Conservation (phyloP, 2,888 invertebrate species). For the Homarus gammarus region DNA sequence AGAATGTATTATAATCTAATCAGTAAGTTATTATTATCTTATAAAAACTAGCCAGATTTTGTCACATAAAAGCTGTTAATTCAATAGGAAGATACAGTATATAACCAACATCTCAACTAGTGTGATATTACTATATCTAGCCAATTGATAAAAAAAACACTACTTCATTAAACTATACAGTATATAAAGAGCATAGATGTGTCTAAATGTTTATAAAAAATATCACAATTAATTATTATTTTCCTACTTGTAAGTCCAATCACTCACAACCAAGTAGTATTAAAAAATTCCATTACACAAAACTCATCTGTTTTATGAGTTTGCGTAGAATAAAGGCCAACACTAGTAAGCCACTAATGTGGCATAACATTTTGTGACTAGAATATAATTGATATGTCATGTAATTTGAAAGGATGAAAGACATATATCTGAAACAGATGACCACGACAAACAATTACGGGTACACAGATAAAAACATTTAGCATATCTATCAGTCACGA, state of each 20-base stretch:
- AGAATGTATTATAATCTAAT: too few species aligned
- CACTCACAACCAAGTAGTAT: slow-evolving; percentile 7
- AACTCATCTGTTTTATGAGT: background rate
- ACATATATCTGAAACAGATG: background rate
- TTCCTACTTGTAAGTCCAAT: background rate
- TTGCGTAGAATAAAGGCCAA: background rate
- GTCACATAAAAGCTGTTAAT: too few species aligned
- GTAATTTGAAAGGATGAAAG: background rate
- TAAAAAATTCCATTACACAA: slow-evolving; percentile 3
- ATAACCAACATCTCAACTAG: too few species aligned
- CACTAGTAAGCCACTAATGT: background rate
- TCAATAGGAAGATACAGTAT: too few species aligned
- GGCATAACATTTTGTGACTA: background rate
- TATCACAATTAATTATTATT: background rate
- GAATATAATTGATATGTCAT: background rate
- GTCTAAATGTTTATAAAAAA: slow-evolving; percentile 3
- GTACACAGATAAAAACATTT: background rate
- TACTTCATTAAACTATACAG: too few species aligned
- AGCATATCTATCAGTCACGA: background rate
- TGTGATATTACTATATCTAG: too few species aligned
- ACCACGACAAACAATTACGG: background rate
- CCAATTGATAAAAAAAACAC: too few species aligned
- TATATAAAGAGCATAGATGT: background rate
- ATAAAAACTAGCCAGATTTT: too few species aligned
- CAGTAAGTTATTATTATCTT: too few species aligned